Evolutionary conservation across 2,888 invertebrate species (phyloP).

Genomic region (Rhingia rostrata): DNA sequence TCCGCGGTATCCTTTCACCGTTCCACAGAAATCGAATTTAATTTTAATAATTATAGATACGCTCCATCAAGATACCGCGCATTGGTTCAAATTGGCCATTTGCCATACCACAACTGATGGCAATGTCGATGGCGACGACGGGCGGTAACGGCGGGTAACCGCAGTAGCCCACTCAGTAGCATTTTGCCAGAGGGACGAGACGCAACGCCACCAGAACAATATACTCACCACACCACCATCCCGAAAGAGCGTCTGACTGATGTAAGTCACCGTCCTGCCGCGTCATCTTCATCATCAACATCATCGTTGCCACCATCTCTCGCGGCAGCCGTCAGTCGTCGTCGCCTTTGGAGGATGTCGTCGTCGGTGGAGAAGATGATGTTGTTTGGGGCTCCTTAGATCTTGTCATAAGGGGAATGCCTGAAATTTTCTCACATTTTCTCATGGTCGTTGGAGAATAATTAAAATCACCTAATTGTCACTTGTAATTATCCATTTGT

Average conservation of each 20-base stretch:
- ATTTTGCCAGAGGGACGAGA: conserved; percentile 19
- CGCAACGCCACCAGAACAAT: conserved; percentile 11
- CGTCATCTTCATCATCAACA: conserved; percentile 48
- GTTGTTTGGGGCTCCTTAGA: conserved; percentile 61
- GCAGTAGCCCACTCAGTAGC: conserved; percentile 46
- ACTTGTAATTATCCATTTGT: conserved; percentile 72
- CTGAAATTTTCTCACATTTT: conserved; percentile 73
- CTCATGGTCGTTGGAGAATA: conserved; percentile 70
- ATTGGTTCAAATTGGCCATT: conserved; percentile 66
- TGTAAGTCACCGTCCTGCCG: conserved; percentile 52
- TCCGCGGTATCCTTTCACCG: conserved; percentile 70
- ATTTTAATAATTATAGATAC: conserved; percentile 75
- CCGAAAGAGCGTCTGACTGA: conserved; percentile 38
- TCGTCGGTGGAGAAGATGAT: conserved; percentile 42
- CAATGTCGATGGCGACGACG: conserved; percentile 1
- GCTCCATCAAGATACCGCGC: conserved; percentile 65
- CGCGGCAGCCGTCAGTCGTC: conserved; percentile 11
- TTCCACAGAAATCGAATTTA: conserved; percentile 73
- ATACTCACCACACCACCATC: neutral
- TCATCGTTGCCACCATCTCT: conserved; percentile 26
- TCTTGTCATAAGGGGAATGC: conserved; percentile 68
- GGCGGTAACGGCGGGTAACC: conserved; percentile 27
- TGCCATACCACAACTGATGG: conserved; percentile 40
- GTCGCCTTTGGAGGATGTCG: conserved; percentile 20
- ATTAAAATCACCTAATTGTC: conserved; percentile 75